phyloP scores from a whole-genome alignment of 2,113 vertebrate genomes.

The Oryzias melastigma region DNA sequence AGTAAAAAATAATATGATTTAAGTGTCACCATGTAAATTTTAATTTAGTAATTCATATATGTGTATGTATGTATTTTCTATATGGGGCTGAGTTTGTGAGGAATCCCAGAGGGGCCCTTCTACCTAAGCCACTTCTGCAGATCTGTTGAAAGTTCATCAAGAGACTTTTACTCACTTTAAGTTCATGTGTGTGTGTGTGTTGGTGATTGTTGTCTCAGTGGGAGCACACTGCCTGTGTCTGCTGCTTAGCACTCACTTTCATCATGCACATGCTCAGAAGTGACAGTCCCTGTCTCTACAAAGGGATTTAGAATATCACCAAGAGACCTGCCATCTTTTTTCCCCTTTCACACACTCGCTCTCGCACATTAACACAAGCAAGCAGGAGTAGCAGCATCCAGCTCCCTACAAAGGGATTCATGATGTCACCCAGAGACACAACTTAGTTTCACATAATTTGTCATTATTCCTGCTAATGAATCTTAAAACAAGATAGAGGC shows the following conservation, averaged over 20 bases:
- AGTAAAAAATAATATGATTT: too few relatives aligned
- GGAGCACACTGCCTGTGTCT: conserved; percentile 62
- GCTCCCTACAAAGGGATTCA: conserved; percentile 55
- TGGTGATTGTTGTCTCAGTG: conserved; percentile 55
- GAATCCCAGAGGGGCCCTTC: conserved; percentile 53
- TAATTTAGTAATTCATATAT: neutral
- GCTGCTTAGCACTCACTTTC: conserved; percentile 73
- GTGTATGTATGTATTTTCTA: conserved; percentile 8
- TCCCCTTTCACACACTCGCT: conserved; percentile 23
- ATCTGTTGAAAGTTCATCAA: conserved; percentile 65
- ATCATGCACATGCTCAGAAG: conserved; percentile 74
- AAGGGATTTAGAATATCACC: conserved; percentile 73
- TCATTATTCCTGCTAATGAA: conserved; percentile 74
- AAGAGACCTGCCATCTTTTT: conserved; percentile 70
- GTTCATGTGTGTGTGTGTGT: conserved; percentile 33
- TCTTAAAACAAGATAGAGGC: conserved; percentile 67
- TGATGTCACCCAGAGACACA: conserved; percentile 67
- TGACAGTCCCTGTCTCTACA: conserved; percentile 75
- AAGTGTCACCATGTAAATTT: neutral
- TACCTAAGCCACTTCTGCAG: conserved; percentile 64
- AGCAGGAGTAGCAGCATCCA: conserved; percentile 42
- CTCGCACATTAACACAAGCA: conserved; percentile 45
- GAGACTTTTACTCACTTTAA: conserved; percentile 51
- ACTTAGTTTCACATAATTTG: conserved; percentile 68
- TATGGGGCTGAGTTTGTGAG: conserved; percentile 23